Conservation (phyloP, 2,888 invertebrate species). For the Acleris sparsana region DNA sequence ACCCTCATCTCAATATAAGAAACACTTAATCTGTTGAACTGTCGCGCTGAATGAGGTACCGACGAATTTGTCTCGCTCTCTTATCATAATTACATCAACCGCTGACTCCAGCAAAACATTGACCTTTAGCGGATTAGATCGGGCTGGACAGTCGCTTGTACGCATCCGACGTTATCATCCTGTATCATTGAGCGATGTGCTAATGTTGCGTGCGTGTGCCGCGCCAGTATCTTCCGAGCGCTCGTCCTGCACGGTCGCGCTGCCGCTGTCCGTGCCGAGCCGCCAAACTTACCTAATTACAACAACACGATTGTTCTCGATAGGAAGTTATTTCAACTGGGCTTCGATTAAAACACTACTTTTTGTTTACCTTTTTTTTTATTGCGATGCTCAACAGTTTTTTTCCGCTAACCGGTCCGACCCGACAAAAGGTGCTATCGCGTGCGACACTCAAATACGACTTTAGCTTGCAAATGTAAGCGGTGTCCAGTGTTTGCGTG, state of each 20-base stretch:
- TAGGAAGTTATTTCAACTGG: slow-evolving; percentile 28
- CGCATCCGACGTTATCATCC: slow-evolving; percentile 55
- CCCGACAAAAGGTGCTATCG: slow-evolving; percentile 46
- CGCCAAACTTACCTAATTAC: slow-evolving; percentile 18
- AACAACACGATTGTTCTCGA: slow-evolving; percentile 25
- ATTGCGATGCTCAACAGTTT: slow-evolving; percentile 39
- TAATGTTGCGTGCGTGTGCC: slow-evolving; percentile 33
- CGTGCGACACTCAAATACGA: slow-evolving; percentile 49
- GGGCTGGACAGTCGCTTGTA: slow-evolving; percentile 42
- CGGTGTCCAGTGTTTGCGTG: slow-evolving; percentile 41
- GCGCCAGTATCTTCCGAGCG: slow-evolving; percentile 30
- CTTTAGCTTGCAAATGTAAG: slow-evolving; percentile 44
- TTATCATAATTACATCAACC: slow-evolving; percentile 53
- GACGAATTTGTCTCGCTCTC: slow-evolving; percentile 30
- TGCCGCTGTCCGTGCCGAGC: slow-evolving; percentile 6
- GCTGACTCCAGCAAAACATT: slow-evolving; percentile 78
- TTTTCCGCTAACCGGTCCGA: slow-evolving; percentile 50
- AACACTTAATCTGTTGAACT: slow-evolving; percentile 9
- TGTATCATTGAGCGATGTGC: slow-evolving; percentile 45
- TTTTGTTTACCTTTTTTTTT: slow-evolving; percentile 33
- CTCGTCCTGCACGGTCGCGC: slow-evolving; percentile 29
- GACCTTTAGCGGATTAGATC: slow-evolving; percentile 71
- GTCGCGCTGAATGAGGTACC: slow-evolving; percentile 26
- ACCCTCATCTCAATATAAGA: slow-evolving; percentile 22
- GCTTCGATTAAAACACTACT: slow-evolving; percentile 33